Evolutionary conservation across 2,888 invertebrate species (phyloP).

Genomic region (Drosophila neotestacea): DNA sequence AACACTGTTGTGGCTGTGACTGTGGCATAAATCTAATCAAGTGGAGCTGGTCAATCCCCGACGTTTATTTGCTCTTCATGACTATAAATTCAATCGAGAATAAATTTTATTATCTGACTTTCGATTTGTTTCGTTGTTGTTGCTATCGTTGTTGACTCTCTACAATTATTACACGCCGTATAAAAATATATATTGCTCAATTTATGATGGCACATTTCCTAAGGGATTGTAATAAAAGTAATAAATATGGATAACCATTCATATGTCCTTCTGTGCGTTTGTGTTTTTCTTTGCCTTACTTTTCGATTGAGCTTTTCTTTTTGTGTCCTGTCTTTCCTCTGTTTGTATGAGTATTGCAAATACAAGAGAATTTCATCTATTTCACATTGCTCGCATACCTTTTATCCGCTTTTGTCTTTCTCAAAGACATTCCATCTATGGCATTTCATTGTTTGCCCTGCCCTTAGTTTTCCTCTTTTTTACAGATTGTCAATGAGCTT

Average conservation of each 20-base stretch:
- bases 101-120: slow-evolving; percentile 58
- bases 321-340: slow-evolving; percentile 5
- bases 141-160: slow-evolving; percentile 7
- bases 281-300: slow-evolving; percentile 8
- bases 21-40: slow-evolving; percentile 69
- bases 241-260: slow-evolving; percentile 55
- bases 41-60: slow-evolving; percentile 42
- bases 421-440: slow-evolving; percentile 57
- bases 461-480: slow-evolving; percentile 17
- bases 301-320: slow-evolving; percentile 11
- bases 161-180: slow-evolving; percentile 63
- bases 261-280: slow-evolving; percentile 1
- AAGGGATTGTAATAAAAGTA: slow-evolving; percentile 56
- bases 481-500: slow-evolving; percentile 41
- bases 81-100: slow-evolving; percentile 68
- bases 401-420: slow-evolving; percentile 55
- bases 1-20: background rate
- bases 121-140: slow-evolving; percentile 30
- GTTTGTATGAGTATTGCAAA: slow-evolving; percentile 42
- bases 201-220: slow-evolving; percentile 66
- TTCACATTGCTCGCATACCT: slow-evolving; percentile 62
- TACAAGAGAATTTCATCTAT: slow-evolving; percentile 59
- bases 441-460: slow-evolving; percentile 61
- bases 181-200: slow-evolving; percentile 50
- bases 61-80: slow-evolving; percentile 66